Conservation (phyloP, 2,888 invertebrate species). For the Sesia bembeciformis region DNA sequence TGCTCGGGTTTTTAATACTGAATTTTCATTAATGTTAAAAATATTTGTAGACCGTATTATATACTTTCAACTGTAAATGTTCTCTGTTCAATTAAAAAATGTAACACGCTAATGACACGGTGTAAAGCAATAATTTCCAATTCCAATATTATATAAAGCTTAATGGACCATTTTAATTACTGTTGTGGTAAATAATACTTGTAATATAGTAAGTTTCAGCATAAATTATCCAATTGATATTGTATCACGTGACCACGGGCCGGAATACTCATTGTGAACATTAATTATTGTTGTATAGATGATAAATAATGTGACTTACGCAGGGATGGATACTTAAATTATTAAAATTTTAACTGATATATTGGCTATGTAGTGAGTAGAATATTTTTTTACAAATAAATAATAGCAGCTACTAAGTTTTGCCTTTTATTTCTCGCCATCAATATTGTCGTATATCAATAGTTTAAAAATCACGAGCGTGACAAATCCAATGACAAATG, state of each 20-base stretch:
- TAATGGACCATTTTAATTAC: constrained; percentile 63
- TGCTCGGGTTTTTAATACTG: too few relatives aligned
- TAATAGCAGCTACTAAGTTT: constrained; percentile 65
- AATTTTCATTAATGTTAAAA: too few relatives aligned
- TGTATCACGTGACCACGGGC: constrained; percentile 38
- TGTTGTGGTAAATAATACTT: constrained; percentile 47
- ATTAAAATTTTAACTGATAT: constrained; percentile 75
- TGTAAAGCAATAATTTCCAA: constrained; percentile 12
- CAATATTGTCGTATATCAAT: background rate
- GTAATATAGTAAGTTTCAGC: constrained; percentile 59
- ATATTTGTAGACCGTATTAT: too few relatives aligned
- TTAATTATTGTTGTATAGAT: constrained; percentile 73
- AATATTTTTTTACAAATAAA: constrained; percentile 83
- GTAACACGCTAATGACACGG: too few relatives aligned
- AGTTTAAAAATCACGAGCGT: too few relatives aligned
- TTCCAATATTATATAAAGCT: constrained; percentile 56
- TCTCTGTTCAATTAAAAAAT: too few relatives aligned
- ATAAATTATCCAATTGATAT: constrained; percentile 66
- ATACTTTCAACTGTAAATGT: too few relatives aligned
- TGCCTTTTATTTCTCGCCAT: background rate
- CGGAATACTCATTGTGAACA: constrained; percentile 70
- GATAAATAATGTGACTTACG: constrained; percentile 75
- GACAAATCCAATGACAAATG: too few relatives aligned
- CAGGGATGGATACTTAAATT: constrained; percentile 76
- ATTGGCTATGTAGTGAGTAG: constrained; percentile 80